Base-by-base conservation (phyloP, 2,113 vertebrate species). In the Fukomys damarensis region DNA sequence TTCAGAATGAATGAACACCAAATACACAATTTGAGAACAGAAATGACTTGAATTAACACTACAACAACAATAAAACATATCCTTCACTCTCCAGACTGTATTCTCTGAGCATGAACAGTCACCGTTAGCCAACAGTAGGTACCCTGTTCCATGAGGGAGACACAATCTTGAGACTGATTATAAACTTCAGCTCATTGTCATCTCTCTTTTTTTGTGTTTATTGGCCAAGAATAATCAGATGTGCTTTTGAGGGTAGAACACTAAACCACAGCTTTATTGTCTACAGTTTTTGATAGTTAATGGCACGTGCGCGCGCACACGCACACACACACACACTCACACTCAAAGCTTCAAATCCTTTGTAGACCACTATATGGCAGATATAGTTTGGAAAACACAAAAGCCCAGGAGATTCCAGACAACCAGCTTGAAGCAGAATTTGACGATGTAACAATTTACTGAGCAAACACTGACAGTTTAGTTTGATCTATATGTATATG, bases 121-220 rank as follows among this genome's bases (percentile, higher is more conserved):
- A 28, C 26, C 9, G 28, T 3, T 49, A 30, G 22, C 22, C 35
- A 72, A 5, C 4, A 0, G 30, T 24, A 10, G 19, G 10, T 22
- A 12, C 8, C 19, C 32, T 38, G 10, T 38, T n/a, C 24, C 5
- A 43, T 1, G 12, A 24, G 20, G 8, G 5, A 70, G 41, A 30
- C 43, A 12, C 0, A 17, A 0, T 35, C 0, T 43, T 11, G 54
- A 35, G 14, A 11, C 26, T n/a, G 43, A 35, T 63, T 35, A 35
- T n/a, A 89, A 16, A 49, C 5, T 46, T 72, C 54, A 30, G 16
- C 22, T 59, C 77, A 38, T 35, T 56, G 24, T 56, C 1, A 1
- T 14, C 7, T 4, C 56, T 12, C 13, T 35, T 35, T 56, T 32
- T 13, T 16, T 14, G 2, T 24, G 7, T 12, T 26, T 28, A 52